Percentiles rank a stretch among this genome's conserved stretches.
Evolutionary conservation across 2,888 invertebrate species (phyloP).

Genomic region (Nemotelus nigrinus): DNA sequence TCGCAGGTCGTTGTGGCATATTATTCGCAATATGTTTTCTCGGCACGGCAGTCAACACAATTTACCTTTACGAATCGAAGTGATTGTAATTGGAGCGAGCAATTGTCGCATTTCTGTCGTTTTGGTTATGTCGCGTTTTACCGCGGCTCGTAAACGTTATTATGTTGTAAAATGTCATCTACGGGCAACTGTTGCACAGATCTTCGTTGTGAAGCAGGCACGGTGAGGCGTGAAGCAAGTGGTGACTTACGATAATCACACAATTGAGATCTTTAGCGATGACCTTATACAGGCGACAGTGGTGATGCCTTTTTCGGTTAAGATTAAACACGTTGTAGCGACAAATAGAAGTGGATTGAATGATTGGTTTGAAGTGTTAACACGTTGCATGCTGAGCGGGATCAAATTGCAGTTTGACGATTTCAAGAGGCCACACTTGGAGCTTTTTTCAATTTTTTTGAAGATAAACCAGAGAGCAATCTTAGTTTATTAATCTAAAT

Average conservation of each 20-base stretch:
- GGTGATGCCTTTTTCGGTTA: constrained; percentile 31
- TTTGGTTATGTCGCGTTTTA: neutral
- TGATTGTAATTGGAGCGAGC: constrained; percentile 33
- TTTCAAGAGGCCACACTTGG: too few species aligned
- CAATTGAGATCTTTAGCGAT: constrained; percentile 40
- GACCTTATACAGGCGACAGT: constrained; percentile 30
- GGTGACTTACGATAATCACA: constrained; percentile 38
- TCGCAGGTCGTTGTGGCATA: neutral
- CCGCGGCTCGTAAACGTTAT: constrained; percentile 14
- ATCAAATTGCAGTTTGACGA: too few species aligned
- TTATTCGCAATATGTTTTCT: neutral
- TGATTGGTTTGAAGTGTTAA: neutral
- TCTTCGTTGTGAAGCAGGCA: too few species aligned
- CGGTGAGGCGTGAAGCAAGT: too few species aligned
- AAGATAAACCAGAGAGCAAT: too few species aligned
- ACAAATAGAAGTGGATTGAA: neutral
- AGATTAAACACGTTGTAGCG: constrained; percentile 24
- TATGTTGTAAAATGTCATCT: constrained; percentile 36
- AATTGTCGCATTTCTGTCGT: constrained; percentile 32
- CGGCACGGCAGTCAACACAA: neutral
- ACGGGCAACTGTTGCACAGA: too few species aligned
- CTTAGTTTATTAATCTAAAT: too few species aligned
- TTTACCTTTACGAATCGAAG: neutral
- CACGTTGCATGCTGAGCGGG: too few species aligned
- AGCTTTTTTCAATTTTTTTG: too few species aligned